A percentile compares a stretch with the other conserved stretches of the same genome.
These are phyloP conservation scores for rabbit (Oryctolagus cuniculus) DNA, from an alignment of 2,113 vertebrate genomes.

Conservation along the genomic window DNA sequence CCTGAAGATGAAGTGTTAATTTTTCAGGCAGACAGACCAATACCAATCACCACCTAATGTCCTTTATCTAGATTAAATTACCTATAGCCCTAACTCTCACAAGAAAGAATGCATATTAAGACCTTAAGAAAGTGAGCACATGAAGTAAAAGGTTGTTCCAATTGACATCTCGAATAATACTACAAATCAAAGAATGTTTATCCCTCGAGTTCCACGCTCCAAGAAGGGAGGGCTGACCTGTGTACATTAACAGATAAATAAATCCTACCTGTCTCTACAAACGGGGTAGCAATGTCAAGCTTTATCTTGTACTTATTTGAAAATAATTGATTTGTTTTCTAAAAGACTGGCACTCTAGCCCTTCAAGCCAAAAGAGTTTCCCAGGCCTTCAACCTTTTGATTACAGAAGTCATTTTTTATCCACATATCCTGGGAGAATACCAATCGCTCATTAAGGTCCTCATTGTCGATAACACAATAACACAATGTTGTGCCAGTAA, in stretches of 20 bases:
- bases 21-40: slow-evolving; percentile 52
- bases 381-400: slow-evolving; percentile 58
- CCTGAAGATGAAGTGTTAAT: slow-evolving; percentile 46
- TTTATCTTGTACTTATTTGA: slow-evolving; percentile 31
- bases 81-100: background rate
- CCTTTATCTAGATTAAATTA: slow-evolving; percentile 49
- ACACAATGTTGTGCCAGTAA: background rate
- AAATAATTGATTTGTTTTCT: slow-evolving; percentile 32
- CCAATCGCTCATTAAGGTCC: background rate
- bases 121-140: slow-evolving; percentile 23
- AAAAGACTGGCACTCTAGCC: background rate
- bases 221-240: slow-evolving; percentile 12
- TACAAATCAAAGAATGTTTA: slow-evolving; percentile 59
- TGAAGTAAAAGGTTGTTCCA: background rate
- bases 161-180: slow-evolving; percentile 1
- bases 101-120: background rate
- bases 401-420: slow-evolving; percentile 36
- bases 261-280: slow-evolving; percentile 39
- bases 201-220: slow-evolving; percentile 25
- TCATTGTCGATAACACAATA: background rate
- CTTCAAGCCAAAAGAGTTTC: slow-evolving; percentile 29
- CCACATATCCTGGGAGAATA: background rate
- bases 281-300: background rate
- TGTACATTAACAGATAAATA: slow-evolving; percentile 59
- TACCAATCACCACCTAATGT: slow-evolving; percentile 65